Evolutionary conservation across 2,888 invertebrate species (phyloP).

Genomic region (Cyclophora albipunctata): DNA sequence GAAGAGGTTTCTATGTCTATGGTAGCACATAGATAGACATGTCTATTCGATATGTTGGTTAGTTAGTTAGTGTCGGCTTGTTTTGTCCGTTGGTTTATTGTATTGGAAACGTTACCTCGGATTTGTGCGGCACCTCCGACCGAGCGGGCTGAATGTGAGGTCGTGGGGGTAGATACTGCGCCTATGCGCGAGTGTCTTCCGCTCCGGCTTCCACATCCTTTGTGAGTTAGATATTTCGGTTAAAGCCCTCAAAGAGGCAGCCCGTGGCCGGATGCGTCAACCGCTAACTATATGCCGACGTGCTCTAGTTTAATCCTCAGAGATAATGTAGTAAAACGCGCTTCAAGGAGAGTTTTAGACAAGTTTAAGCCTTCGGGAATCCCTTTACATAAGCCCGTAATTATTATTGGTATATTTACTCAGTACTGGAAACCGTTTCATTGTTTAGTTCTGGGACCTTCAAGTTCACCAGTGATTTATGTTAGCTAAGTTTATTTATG

Average conservation of each 20-base stretch:
- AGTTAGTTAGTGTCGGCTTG: too few relatives aligned
- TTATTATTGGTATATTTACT: constrained; percentile 9
- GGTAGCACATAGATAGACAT: too few relatives aligned
- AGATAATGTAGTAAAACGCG: constrained; percentile 22
- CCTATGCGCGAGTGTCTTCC: constrained; percentile 23
- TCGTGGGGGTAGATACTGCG: not conserved
- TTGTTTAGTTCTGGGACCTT: too few relatives aligned
- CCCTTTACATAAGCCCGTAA: constrained; percentile 18
- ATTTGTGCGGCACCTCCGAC: too few relatives aligned
- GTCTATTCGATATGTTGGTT: too few relatives aligned
- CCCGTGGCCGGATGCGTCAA: constrained; percentile 37
- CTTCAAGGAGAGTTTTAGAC: constrained; percentile 19
- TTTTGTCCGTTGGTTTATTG: too few relatives aligned
- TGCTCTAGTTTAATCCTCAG: constrained; percentile 23
- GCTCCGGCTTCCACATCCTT: constrained; percentile 38
- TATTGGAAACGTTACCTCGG: too few relatives aligned
- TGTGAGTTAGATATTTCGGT: constrained; percentile 34
- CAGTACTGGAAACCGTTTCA: not conserved
- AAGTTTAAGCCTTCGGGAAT: constrained; percentile 23
- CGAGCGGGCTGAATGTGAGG: too few relatives aligned
- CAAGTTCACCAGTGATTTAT: too few relatives aligned
- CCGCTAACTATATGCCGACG: constrained; percentile 26
- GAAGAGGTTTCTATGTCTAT: too few relatives aligned
- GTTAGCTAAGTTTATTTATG: too few relatives aligned
- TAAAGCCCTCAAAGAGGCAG: constrained; percentile 28